These are phyloP conservation scores for Aporrectodea caliginosa DNA, from an alignment of 1,140 invertebrate species.

Conservation along the genomic window DNA sequence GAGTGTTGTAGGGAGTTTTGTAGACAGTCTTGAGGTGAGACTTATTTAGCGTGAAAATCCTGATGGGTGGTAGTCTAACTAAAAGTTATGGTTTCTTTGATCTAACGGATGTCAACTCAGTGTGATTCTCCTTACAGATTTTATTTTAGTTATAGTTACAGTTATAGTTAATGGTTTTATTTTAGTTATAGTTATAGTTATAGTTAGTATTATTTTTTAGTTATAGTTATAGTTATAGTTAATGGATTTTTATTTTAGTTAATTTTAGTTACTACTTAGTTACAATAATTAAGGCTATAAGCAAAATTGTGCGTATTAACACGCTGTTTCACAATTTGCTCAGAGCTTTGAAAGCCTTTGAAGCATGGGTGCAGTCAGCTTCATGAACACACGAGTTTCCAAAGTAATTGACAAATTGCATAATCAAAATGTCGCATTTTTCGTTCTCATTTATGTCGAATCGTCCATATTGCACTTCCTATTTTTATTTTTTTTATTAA, in stretches of 20 bases:
- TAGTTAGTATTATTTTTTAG: not conserved
- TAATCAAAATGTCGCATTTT: not conserved
- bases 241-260: slow-evolving; percentile 5
- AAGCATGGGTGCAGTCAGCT: no score
- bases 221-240: not conserved
- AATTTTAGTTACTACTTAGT: slow-evolving; percentile 5
- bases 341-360: no score
- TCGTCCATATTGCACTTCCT: not conserved
- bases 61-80: no score
- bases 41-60: no score
- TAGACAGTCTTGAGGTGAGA: no score
- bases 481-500: not conserved
- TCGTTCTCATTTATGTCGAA: not conserved
- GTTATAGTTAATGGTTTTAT: not conserved
- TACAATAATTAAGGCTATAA: not conserved
- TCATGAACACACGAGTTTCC: not conserved
- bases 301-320: not conserved
- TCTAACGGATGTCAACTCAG: not conserved
- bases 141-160: not conserved
- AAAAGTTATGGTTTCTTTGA: not conserved
- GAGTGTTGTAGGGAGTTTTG: no score
- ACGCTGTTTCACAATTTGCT: no score
- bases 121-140: not conserved
- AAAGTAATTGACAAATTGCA: not conserved
- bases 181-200: slow-evolving; percentile 1